A percentile compares a stretch with the other conserved stretches of the same genome.
Conservation (phyloP, 2,113 vertebrate species). For the Megaceryle maxima region DNA sequence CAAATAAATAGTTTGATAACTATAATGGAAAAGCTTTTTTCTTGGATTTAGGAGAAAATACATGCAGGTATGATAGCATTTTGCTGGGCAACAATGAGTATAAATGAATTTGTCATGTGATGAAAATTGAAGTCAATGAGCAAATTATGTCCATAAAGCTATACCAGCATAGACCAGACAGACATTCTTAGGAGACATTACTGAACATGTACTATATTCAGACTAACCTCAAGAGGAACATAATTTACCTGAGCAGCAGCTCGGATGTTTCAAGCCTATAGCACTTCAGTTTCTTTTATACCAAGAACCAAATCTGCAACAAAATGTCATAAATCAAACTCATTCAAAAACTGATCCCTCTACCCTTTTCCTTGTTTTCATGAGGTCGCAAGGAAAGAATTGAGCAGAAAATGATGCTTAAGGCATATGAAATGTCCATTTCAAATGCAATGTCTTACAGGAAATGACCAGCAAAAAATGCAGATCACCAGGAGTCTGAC, state of each 20-base stretch:
- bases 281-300: not conserved
- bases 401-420: not conserved
- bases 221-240: not conserved
- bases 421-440: not conserved
- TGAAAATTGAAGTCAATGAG: not conserved
- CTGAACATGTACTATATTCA: accelerated
- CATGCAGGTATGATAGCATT: not conserved
- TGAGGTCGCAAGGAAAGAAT: not conserved
- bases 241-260: not conserved
- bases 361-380: not conserved
- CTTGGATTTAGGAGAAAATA: not conserved
- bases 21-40: not conserved
- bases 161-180: not conserved
- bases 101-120: not conserved
- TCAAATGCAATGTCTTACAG: not conserved
- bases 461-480: not conserved
- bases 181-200: not conserved
- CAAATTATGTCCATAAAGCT: not conserved
- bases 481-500: not conserved
- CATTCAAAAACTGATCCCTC: not conserved
- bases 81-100: not conserved
- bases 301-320: not conserved
- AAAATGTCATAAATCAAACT: not conserved
- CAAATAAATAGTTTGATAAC: not conserved
- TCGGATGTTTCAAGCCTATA: not conserved